A percentile compares a stretch with the other conserved stretches of the same genome.
phyloP scores from a whole-genome alignment of 1,140 invertebrate genomes.

The Aphaenogaster floridana region DNA sequence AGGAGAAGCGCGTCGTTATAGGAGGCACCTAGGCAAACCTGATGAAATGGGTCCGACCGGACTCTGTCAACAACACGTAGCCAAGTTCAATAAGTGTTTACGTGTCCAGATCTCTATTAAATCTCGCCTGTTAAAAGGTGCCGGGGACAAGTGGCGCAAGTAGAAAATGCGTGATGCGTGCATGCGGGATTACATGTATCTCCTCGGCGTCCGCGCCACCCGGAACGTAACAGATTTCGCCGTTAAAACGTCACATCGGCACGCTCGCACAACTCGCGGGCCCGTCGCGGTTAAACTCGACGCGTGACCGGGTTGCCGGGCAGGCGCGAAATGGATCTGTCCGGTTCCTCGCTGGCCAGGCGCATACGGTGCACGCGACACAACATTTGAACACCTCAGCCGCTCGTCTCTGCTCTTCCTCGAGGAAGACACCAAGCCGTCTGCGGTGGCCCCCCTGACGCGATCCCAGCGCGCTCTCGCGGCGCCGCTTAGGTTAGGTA shows the following conservation, averaged over 20 bases:
- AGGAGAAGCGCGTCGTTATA: neutral
- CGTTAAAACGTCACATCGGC: conserved; percentile 13
- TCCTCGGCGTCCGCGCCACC: conserved; percentile 12
- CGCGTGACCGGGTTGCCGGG: neutral
- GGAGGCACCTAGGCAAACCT: neutral
- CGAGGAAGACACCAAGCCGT: conserved; percentile 17
- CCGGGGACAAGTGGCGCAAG: neutral
- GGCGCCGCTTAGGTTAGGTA: neutral
- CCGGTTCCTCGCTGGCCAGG: conserved; percentile 1
- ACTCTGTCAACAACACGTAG: neutral
- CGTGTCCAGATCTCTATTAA: neutral
- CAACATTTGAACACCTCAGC: conserved; percentile 42
- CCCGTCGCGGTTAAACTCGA: neutral
- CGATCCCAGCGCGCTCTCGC: conserved; percentile 19
- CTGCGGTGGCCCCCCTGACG: neutral
- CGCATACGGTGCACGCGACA: conserved; percentile 23
- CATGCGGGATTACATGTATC: conserved; percentile 36
- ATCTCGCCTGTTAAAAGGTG: neutral
- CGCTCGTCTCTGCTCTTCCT: conserved; percentile 11
- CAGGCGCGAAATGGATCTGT: conserved; percentile 15
- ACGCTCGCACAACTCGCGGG: neutral
- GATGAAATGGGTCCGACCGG: neutral
- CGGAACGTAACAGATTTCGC: conserved; percentile 50
- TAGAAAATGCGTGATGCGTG: neutral
- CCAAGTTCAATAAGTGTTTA: neutral